A percentile compares a stretch with the other conserved stretches of the same genome.
These are phyloP conservation scores for Pocota personata DNA, from an alignment of 2,888 invertebrate species.

Conservation along the genomic window DNA sequence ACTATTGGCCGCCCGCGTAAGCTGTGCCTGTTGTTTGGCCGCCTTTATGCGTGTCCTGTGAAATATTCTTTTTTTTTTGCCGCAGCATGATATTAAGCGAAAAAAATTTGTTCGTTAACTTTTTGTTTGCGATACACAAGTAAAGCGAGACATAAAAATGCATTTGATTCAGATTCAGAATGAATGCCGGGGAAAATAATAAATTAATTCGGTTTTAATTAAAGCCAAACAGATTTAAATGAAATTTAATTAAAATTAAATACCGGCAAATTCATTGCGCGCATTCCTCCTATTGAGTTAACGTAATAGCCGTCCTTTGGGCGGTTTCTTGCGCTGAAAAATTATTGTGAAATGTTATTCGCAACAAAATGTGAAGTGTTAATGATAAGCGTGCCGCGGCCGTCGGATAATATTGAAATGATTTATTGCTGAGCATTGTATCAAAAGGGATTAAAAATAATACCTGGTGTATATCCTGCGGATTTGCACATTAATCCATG, in stretches of 20 bases:
- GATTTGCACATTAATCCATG: constrained; percentile 55
- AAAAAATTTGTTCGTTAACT: constrained; percentile 30
- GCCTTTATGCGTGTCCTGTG: constrained; percentile 64
- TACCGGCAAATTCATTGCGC: constrained; percentile 44
- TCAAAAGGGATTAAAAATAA: constrained; percentile 40
- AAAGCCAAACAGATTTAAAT: constrained; percentile 74
- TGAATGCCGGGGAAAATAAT: constrained; percentile 66
- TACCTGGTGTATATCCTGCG: constrained; percentile 15
- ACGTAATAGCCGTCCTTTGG: constrained; percentile 36
- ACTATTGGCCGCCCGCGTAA: constrained; percentile 33
- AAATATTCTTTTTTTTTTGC: constrained; percentile 61
- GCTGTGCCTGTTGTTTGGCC: constrained; percentile 3
- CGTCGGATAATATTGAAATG: constrained; percentile 18
- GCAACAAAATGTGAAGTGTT: constrained; percentile 40
- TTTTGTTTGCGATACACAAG: constrained; percentile 24
- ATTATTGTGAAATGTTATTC: constrained; percentile 23
- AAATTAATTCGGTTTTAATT: constrained; percentile 72
- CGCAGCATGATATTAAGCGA: constrained; percentile 48
- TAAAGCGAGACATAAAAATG: constrained; percentile 54
- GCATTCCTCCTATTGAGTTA: constrained; percentile 28
- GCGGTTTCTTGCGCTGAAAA: constrained; percentile 28
- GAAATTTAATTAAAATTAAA: constrained; percentile 73
- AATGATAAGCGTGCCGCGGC: constrained; percentile 22
- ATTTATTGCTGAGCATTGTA: constrained; percentile 33
- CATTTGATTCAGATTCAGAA: constrained; percentile 63